Evolutionary conservation across 2,113 vertebrate genomes (phyloP).

Genomic region (Carassius auratus): DNA sequence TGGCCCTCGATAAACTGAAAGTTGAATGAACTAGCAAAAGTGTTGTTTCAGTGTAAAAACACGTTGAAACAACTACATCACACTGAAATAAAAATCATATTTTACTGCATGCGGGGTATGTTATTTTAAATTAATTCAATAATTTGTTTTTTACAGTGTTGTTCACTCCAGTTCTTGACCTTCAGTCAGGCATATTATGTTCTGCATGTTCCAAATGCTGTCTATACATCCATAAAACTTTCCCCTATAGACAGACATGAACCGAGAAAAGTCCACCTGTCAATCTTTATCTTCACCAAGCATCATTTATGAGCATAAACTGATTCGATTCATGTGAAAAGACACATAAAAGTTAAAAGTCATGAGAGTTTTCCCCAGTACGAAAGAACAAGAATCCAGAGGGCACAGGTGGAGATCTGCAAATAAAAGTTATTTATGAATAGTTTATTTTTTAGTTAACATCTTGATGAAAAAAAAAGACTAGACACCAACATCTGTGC

Average conservation of each 20-base stretch:
- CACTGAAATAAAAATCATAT: no score
- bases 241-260: not conserved
- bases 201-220: not conserved
- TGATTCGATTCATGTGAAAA: slow-evolving; percentile 21
- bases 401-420: not conserved
- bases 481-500: not conserved
- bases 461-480: not conserved
- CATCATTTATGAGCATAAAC: slow-evolving; percentile 41
- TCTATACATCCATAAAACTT: slow-evolving; percentile 15
- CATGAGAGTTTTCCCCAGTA: not conserved
- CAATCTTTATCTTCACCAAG: slow-evolving; percentile 11
- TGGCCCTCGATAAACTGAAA: no score
- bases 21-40: no score
- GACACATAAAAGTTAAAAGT: not conserved
- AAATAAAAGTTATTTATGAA: not conserved
- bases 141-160: no score
- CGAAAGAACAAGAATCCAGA: no score
- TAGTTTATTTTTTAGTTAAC: not conserved
- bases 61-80: no score
- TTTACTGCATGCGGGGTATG: no score
- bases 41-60: no score
- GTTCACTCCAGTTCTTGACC: not conserved
- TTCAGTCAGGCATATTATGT: slow-evolving; percentile 17
- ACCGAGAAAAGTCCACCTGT: slow-evolving; percentile 25
- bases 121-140: no score